Base-by-base conservation (phyloP, 2,888 invertebrate species). In the Arge pagana region DNA sequence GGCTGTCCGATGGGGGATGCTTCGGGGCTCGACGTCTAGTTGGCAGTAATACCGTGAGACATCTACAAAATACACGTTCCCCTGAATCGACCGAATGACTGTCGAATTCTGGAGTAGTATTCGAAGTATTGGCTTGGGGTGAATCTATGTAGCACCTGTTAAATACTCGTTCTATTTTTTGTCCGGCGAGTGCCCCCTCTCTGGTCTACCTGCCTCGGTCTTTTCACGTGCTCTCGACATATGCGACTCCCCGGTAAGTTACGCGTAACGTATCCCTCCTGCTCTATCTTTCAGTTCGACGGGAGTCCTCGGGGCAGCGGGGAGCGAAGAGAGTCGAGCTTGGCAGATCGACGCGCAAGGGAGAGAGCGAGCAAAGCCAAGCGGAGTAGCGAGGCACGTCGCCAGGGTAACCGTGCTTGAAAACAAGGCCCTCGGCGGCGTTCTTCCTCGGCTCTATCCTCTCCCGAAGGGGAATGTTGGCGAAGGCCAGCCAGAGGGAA, bases 351-450 rank as follows among this genome's bases (percentile, higher is more conserved):
- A 43, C 21, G 42, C 42, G 48, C 39, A 35, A 37, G 49, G 53
- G 57, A 54, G 41, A 37, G 54, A 23, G 24, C 23, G 37, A 43
- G 15, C 40, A 31, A 30, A 53, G 40, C 37, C 48, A 48, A 10
- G 39, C 21, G 40, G 45, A 40, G 51, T 48, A 49, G 57, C 61
- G 64, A 40, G 50, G 48, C 51, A 57, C 62, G 66, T 66, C 59
- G 66, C 59, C 66, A 64, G 58, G 66, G 65, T 64, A 65, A 65
- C 65, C 64, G 50, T 58, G 52, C 56, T 59, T 64, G 59, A 64
- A 65, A 66, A 66, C 66, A 64, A 64, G 66, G 59, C 64, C 61
- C 21, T 24, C 23, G n/a, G 2, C 28, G 28, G 45, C 21, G 28
- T 28, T 18, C 24, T 35, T 21, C 11, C 15, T 35, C 23, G 23